Evolutionary conservation across 2,113 vertebrate species (phyloP).

Genomic region (Osmerus mordax): DNA sequence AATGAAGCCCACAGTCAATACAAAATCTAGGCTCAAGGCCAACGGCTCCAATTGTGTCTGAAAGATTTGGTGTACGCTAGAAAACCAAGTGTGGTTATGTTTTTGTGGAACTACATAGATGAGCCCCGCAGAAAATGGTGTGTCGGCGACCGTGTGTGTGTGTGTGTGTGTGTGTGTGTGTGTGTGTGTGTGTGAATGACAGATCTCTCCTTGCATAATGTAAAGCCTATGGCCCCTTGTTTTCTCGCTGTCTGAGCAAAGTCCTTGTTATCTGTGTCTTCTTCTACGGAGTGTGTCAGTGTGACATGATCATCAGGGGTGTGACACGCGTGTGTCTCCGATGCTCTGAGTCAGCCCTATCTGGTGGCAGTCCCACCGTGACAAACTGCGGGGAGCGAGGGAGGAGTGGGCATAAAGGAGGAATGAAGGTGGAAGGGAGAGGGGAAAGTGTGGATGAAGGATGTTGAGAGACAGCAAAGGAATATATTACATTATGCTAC

Average conservation of each 20-base stretch:
- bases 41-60: slow-evolving; percentile 51
- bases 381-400: slow-evolving; percentile 35
- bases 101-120: too few relatives aligned
- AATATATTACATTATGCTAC: slow-evolving; percentile 57
- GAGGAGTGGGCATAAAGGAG: background rate
- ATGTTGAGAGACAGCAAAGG: slow-evolving; percentile 28
- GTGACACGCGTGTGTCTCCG: slow-evolving; percentile 60
- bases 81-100: background rate
- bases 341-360: slow-evolving; percentile 49
- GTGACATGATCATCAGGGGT: slow-evolving; percentile 47
- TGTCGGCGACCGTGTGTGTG: too few relatives aligned
- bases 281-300: slow-evolving; percentile 14
- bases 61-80: slow-evolving; percentile 28
- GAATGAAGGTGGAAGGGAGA: slow-evolving; percentile 40
- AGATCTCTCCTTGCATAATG: slow-evolving; percentile 16
- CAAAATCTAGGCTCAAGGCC: slow-evolving; percentile 63
- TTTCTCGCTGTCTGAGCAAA: slow-evolving; percentile 26
- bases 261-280: slow-evolving; percentile 55
- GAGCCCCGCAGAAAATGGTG: background rate
- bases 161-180: too few relatives aligned
- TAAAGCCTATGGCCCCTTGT: slow-evolving; percentile 17
- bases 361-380: slow-evolving; percentile 51
- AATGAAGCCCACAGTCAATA: slow-evolving; percentile 70
- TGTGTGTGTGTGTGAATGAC: slow-evolving; percentile 53
- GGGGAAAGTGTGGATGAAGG: slow-evolving; percentile 35